A percentile compares a stretch with the other conserved stretches of the same genome.
Evolutionary conservation across 2,888 invertebrate genomes (phyloP).

Genomic region (Siphonodentalium dalli): DNA sequence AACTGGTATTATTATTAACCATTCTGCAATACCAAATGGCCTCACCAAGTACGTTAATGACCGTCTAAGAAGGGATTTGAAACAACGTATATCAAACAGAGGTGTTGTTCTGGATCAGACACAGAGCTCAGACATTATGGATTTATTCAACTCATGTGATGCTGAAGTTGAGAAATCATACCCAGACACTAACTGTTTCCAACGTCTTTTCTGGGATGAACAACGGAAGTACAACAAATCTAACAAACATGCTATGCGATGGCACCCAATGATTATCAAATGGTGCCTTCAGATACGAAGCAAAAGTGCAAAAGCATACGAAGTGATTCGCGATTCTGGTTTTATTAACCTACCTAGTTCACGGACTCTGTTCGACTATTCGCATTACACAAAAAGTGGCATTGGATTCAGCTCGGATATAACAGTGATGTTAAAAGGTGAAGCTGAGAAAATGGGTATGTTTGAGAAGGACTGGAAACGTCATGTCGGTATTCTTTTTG

Average conservation of each 20-base stretch:
- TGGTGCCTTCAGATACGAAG: conserved; percentile 11
- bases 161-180: not conserved
- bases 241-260: conserved; percentile 14
- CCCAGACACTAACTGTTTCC: not conserved
- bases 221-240: conserved; percentile 1
- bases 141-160: not conserved
- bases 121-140: not conserved
- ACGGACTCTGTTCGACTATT: conserved; percentile 26
- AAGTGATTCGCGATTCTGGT: conserved; percentile 10
- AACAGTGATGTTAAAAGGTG: conserved; percentile 11
- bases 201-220: conserved; percentile 14
- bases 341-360: conserved; percentile 24
- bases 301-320: conserved; percentile 8
- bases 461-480: conserved; percentile 1
- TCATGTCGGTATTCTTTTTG: conserved; percentile 29
- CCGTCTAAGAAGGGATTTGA: too few relatives aligned
- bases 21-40: too few relatives aligned
- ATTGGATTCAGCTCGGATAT: conserved; percentile 16
- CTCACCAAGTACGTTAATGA: too few relatives aligned
- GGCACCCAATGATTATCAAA: conserved; percentile 20
- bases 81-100: not conserved
- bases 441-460: conserved; percentile 15
- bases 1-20: too few relatives aligned
- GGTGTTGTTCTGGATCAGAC: not conserved
- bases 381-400: conserved; percentile 19